Base-by-base conservation (phyloP, 2,888 invertebrate species). In the Sthenelais limicola region DNA sequence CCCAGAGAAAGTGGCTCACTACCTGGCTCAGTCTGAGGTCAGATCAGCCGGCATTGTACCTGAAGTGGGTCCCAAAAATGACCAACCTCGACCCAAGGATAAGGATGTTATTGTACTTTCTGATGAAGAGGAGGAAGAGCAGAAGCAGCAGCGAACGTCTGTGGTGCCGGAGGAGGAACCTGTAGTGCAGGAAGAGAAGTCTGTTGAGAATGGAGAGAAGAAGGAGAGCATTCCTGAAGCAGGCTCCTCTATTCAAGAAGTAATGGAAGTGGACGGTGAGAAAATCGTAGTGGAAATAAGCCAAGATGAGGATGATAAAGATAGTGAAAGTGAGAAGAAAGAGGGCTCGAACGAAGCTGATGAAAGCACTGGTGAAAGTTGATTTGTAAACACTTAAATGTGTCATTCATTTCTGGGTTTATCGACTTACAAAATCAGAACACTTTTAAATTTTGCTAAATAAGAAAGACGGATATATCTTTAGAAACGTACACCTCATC, bases 261-360 rank as follows among this genome's bases (percentile, higher is more conserved):
- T 68, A 18, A 35, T 73, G 68, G 68, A 73, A 33, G 68, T 73
- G 1, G 73, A 73, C 32, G 73, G 73, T 2, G 73, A 73, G 35
- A 67, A 47, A 18, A 73, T 73, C 3, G 73, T 73, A 1, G 49
- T 73, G 3, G 32, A 72, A 28, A 35, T 69, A 5, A 48, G 30
- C 18, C 28, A 67, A 48, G 73, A 73, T 43, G 51, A 49, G 32
- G 70, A 70, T 2, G 52, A 38, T 24, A 30, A 68, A 32, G 68
- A 48, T 7, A 28, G 3, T 24, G 66, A 66, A n/a, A 28, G 47
- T 68, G 38, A 68, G 33, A 68, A 18, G 32, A 51, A 68, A n/a
- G 33, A 33, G 9, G 33, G 35, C 21, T 12, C 35, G 26, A 24
- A 3, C 0, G 43, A 56, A 15, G 21, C 15, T 4, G 33, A 33